Conservation (phyloP, 2,113 vertebrate species). For the Antigone vipio region DNA sequence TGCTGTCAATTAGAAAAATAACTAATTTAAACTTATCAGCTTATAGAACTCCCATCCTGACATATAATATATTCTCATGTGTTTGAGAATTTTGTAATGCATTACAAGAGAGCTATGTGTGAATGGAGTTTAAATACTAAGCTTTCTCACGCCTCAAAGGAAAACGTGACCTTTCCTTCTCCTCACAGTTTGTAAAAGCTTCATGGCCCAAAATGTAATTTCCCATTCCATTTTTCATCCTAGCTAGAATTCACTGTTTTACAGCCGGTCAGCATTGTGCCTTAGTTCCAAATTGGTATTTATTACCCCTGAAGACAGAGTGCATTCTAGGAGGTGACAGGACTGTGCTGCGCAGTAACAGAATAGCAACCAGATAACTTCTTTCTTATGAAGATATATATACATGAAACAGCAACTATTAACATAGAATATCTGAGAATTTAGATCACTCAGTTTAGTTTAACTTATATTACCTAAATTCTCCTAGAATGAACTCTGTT, state of each 20-base stretch:
- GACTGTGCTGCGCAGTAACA: not conserved
- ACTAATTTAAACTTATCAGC: not conserved
- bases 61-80: not conserved
- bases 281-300: not conserved
- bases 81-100: not conserved
- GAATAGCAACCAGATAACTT: not conserved
- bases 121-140: not conserved
- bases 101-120: not conserved
- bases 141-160: conserved; percentile 10
- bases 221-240: conserved; percentile 20
- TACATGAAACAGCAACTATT: not conserved
- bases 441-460: not conserved
- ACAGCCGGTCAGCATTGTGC: not conserved
- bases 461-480: not conserved
- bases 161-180: not conserved
- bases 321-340: conserved; percentile 25
- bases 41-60: not conserved
- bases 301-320: conserved; percentile 3
- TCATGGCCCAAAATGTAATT: not conserved
- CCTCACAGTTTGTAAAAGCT: not conserved
- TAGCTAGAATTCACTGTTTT: not conserved
- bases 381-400: not conserved
- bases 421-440: not conserved
- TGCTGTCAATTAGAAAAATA: not conserved
- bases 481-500: conserved; percentile 61